Base-by-base conservation (phyloP, 1,140 invertebrate species). In the Lepidurus arcticus region DNA sequence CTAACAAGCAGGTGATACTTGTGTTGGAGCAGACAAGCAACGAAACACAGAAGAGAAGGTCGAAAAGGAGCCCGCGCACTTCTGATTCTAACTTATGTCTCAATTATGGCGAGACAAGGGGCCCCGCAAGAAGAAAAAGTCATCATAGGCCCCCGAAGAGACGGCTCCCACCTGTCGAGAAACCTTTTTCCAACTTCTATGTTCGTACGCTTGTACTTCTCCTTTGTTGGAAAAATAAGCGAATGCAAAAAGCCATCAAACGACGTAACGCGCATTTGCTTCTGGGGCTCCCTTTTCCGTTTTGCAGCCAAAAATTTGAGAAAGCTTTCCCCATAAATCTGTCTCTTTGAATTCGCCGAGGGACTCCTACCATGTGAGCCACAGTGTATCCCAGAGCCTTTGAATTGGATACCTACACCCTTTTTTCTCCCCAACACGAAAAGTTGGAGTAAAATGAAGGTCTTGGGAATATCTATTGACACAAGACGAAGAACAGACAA, bases 1-100 rank as follows among this genome's bases (percentile, higher is more conserved):
- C 53, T 21, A 65, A 65, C 53, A 65, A 65, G 53, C 53, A 65
- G 53, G 53, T 65, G 53, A 65, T 65, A 65, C 53, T 65, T n/a
- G 53, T 4, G 53, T 65, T 65, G 53, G 53, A 65, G 53, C 53
- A 65, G 13, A 65, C 16, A 13, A 21, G 10, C 16, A 65, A n/a
- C 16, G 53, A 65, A 21, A 65, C 9, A 65, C 8, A 65, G 53
- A 3, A 21, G 45, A 9, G 53, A 65, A 65, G 53, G 53, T 65
- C 21, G 53, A 7, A 9, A 65, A 7, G 53, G 8, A 9, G 53
- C 21, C 53, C 53, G 53, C 53, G 53, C 21, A n/a, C 53, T 65
- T 13, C 8, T 34, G 53, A 21, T 65, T 16, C 53, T 21, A 65
- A 21, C 53, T 65, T 65, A 65, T 65, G 53, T 65, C 53, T 65